A percentile compares a stretch with the other conserved stretches of the same genome.
These are phyloP conservation scores for Etheostoma cragini DNA, from an alignment of 2,113 vertebrate species.

Conservation along the genomic window DNA sequence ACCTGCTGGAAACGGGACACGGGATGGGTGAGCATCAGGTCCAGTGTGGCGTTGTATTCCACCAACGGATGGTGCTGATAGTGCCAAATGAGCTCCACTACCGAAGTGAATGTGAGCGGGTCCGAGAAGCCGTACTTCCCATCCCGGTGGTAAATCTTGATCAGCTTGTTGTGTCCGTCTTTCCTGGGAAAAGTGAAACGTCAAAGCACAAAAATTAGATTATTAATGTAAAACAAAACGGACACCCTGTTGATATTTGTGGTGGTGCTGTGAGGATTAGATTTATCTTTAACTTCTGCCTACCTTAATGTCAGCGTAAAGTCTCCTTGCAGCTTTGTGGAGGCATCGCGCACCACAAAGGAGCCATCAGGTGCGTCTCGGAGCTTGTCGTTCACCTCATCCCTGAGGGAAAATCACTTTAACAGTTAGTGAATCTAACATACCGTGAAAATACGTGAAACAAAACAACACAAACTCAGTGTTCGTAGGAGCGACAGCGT, in stretches of 20 bases:
- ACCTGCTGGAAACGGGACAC: slow-evolving; percentile 94
- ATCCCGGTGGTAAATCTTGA: slow-evolving; percentile 95
- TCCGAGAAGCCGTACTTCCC: slow-evolving; percentile 97
- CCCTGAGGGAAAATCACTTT: slow-evolving; percentile 80
- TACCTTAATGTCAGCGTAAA: slow-evolving; percentile 94
- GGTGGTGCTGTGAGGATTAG: not conserved
- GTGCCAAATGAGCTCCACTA: slow-evolving; percentile 95
- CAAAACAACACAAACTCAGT: not conserved
- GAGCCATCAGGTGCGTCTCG: slow-evolving; percentile 94
- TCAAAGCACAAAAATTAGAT: not conserved
- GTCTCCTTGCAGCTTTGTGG: slow-evolving; percentile 95
- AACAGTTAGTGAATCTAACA: slow-evolving; percentile 18
- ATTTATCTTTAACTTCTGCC: slow-evolving; percentile 13
- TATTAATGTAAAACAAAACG: not conserved
- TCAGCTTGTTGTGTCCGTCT: slow-evolving; percentile 96
- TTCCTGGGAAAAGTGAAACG: slow-evolving; percentile 84
- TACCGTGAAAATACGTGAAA: not conserved
- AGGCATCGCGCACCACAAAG: slow-evolving; percentile 95
- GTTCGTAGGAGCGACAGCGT: not conserved
- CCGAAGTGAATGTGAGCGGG: slow-evolving; percentile 93
- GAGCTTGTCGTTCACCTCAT: slow-evolving; percentile 96
- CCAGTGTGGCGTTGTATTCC: slow-evolving; percentile 95
- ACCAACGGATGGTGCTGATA: slow-evolving; percentile 95
- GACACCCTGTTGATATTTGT: not conserved
- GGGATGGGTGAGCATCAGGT: slow-evolving; percentile 93